phyloP scores from a whole-genome alignment of 2,113 vertebrate genomes.

The Piliocolobus tephrosceles region DNA sequence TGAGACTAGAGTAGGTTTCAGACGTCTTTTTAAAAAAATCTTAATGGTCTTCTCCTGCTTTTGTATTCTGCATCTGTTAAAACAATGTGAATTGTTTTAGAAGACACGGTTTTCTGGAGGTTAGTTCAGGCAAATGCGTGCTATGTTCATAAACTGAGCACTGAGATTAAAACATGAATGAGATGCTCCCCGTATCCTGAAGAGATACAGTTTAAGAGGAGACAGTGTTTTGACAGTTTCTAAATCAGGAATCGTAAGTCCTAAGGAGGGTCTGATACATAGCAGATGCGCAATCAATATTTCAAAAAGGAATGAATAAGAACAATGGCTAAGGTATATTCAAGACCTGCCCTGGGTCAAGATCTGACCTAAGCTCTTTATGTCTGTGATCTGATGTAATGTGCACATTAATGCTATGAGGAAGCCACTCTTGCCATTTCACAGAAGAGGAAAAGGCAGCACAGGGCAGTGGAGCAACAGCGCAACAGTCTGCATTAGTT shows the following conservation, averaged over 20 bases:
- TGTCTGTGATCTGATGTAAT: neutral
- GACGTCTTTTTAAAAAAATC: neutral
- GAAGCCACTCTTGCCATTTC: neutral
- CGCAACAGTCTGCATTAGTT: neutral
- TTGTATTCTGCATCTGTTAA: neutral
- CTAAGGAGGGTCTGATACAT: neutral
- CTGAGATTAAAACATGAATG: neutral
- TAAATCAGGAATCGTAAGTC: neutral
- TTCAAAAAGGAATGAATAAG: slow-evolving; percentile 41
- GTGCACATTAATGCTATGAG: neutral
- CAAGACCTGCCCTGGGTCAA: neutral
- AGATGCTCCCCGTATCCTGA: neutral
- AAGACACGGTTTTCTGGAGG: neutral
- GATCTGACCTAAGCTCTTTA: neutral
- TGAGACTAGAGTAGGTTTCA: neutral
- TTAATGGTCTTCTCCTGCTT: neutral
- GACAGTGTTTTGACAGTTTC: neutral
- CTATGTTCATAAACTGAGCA: neutral
- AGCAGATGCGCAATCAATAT: slow-evolving; percentile 5
- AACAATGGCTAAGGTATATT: neutral
- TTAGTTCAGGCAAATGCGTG: neutral
- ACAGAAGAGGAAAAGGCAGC: neutral
- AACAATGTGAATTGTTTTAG: neutral
- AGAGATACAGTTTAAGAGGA: neutral
- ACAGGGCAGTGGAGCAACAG: neutral